phyloP scores from a whole-genome alignment of 2,888 invertebrate genomes.

The Quadriops clusia region DNA sequence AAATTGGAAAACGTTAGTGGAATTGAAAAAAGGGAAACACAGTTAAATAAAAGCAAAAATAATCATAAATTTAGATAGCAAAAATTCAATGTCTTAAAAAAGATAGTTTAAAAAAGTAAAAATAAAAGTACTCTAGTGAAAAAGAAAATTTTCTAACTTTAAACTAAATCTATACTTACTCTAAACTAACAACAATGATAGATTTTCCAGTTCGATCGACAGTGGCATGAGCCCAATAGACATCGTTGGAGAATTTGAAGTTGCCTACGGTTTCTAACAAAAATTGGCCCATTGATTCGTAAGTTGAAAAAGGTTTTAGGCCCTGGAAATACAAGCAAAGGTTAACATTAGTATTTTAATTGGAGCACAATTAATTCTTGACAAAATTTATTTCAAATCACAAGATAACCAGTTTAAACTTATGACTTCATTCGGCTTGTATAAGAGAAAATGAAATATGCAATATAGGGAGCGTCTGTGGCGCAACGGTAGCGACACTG shows the following conservation, averaged over 20 bases:
- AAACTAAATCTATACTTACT: slow-evolving; percentile 37
- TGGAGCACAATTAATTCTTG: too few relatives aligned
- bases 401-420: too few relatives aligned
- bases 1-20: slow-evolving; percentile 16
- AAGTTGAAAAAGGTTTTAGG: slow-evolving; percentile 56
- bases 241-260: slow-evolving; percentile 53
- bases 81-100: too few relatives aligned
- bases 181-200: slow-evolving; percentile 56
- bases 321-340: slow-evolving; percentile 53
- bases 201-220: slow-evolving; percentile 49
- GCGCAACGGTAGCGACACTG: too few relatives aligned
- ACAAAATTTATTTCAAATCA: too few relatives aligned
- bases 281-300: slow-evolving; percentile 58
- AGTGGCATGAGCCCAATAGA: slow-evolving; percentile 59
- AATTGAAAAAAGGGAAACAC: slow-evolving; percentile 4
- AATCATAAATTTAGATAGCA: too few relatives aligned
- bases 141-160: slow-evolving; percentile 1
- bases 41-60: slow-evolving; percentile 2
- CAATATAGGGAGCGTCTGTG: too few relatives aligned
- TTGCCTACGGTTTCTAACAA: slow-evolving; percentile 51
- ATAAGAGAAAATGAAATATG: too few relatives aligned
- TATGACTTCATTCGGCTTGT: too few relatives aligned
- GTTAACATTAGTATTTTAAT: too few relatives aligned
- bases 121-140: slow-evolving; percentile 3
- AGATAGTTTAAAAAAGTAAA: too few relatives aligned